Evolutionary conservation across 2,113 vertebrate genomes (phyloP).

Genomic region (Ophthalmolycus amberensis): DNA sequence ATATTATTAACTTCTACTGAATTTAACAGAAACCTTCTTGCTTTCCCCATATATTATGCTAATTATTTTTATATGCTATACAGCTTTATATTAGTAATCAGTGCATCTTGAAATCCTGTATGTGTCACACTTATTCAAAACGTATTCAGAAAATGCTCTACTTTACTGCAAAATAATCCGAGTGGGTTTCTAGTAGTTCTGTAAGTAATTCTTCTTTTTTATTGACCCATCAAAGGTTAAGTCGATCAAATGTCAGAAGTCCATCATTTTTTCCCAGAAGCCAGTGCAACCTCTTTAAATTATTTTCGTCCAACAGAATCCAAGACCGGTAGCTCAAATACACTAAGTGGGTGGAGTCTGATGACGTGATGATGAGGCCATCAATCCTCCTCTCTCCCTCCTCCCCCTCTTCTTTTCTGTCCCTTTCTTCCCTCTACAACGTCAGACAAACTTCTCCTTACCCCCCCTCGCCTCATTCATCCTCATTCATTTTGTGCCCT

Average conservation of each 20-base stretch:
- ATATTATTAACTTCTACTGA: neutral
- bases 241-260: neutral
- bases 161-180: neutral
- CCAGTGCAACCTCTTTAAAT: neutral
- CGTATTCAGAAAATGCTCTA: neutral
- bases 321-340: neutral
- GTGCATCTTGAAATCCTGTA: neutral
- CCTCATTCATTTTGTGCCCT: slow-evolving; percentile 17
- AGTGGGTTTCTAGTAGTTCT: neutral
- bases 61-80: neutral
- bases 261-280: neutral
- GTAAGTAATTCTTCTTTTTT: neutral
- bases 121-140: neutral
- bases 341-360: neutral
- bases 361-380: neutral
- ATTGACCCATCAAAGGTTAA: neutral
- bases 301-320: neutral
- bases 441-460: slow-evolving; percentile 11
- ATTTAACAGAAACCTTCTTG: neutral
- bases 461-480: slow-evolving; percentile 11
- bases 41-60: neutral
- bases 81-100: neutral
- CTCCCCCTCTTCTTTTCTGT: neutral
- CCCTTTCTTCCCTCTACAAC: neutral
- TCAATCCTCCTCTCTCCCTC: neutral